Evolutionary conservation across 37 sponge, comb jelly and placozoan species (phyloP).

Genomic region (Geodia barretti): DNA sequence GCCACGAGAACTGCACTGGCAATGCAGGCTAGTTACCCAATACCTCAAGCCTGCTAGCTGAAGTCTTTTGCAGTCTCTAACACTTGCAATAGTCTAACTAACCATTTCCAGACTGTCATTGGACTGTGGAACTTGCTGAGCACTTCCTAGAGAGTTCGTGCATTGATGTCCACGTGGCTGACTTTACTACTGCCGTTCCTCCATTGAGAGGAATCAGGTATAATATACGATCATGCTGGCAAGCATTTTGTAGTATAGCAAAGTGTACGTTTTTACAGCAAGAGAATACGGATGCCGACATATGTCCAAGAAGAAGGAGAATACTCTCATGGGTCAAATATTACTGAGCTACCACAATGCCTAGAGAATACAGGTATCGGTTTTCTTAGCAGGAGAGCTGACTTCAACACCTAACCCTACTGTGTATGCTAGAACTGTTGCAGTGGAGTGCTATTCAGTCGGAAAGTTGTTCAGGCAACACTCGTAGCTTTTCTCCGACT

Average conservation of each 20-base stretch:
- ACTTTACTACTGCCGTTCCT: neutral
- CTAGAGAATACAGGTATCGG: neutral
- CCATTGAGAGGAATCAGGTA: neutral
- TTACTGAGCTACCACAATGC: neutral
- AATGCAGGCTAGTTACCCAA: neutral
- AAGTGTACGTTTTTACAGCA: neutral
- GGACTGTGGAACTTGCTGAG: neutral
- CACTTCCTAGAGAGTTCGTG: neutral
- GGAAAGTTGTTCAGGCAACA: neutral
- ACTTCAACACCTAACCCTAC: neutral
- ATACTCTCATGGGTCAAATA: neutral
- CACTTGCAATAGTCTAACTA: too few relatives aligned
- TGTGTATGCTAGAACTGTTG: neutral
- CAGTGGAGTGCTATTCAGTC: neutral
- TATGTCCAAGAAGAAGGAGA: neutral
- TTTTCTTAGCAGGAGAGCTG: neutral
- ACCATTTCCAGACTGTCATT: neutral
- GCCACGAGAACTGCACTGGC: neutral
- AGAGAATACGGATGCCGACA: neutral
- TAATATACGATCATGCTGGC: too few relatives aligned
- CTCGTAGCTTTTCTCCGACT: neutral
- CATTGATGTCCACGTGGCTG: conserved; percentile 2
- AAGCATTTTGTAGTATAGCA: neutral
- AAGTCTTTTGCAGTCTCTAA: neutral
- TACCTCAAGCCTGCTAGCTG: too few relatives aligned